Evolutionary conservation across 1,140 invertebrate species (phyloP).

Genomic region (Cyclina sinensis): DNA sequence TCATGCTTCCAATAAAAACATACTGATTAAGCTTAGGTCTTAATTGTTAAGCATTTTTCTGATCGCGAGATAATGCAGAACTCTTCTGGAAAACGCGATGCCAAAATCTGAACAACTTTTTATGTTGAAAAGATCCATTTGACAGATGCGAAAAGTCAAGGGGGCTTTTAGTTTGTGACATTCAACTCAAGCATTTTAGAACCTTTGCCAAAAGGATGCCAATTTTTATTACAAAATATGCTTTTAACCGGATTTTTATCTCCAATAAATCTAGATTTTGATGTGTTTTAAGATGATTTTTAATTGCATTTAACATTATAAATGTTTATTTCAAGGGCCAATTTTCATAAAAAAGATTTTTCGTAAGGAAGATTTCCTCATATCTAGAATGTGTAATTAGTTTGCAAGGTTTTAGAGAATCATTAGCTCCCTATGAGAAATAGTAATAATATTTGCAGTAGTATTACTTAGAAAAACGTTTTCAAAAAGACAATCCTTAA

Average conservation of each 20-base stretch:
- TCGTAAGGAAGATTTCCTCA: no score
- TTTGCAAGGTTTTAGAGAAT: no score
- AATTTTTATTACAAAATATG: not conserved
- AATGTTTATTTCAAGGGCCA: no score
- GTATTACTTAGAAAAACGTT: no score
- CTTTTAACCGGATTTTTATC: not conserved
- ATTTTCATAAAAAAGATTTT: no score
- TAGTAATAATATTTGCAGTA: no score
- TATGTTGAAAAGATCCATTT: not conserved
- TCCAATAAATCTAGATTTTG: not conserved
- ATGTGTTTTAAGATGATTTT: not conserved
- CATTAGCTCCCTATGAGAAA: no score
- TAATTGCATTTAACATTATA: no score
- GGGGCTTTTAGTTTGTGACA: not conserved
- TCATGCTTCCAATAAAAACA: constrained; percentile 38
- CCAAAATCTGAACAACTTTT: not conserved
- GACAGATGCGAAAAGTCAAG: not conserved
- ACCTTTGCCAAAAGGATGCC: not conserved
- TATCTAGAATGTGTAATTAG: no score
- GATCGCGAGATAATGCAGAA: not conserved
- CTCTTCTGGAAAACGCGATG: not conserved
- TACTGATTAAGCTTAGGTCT: not conserved
- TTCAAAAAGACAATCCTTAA: no score
- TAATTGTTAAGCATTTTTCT: constrained; percentile 1
- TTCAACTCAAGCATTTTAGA: not conserved